phyloP scores from a whole-genome alignment of 2,888 invertebrate species.

The Troides aeacus region DNA sequence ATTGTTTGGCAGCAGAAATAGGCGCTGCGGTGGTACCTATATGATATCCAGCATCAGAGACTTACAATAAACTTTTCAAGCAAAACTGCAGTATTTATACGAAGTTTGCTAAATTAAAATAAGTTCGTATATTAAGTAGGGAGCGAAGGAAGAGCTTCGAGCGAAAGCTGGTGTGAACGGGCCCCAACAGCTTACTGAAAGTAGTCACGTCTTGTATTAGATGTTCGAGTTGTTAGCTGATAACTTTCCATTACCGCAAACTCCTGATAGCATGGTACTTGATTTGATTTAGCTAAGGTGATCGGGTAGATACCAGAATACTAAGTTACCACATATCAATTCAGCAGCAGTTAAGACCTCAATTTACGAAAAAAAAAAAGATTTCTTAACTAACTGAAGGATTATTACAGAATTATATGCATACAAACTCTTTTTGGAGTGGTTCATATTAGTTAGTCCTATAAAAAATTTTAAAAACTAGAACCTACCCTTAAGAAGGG shows the following conservation, averaged over 20 bases:
- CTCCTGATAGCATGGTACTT: constrained; percentile 28
- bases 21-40: no score
- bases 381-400: not conserved
- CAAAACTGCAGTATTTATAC: no score
- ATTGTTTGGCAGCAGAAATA: no score
- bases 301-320: constrained; percentile 19
- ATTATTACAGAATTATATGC: no score
- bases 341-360: not conserved
- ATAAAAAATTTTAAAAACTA: no score
- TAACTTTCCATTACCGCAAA: constrained; percentile 31
- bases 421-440: no score
- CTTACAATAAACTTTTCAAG: no score
- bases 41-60: no score
- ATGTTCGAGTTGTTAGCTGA: constrained; percentile 25
- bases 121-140: not conserved
- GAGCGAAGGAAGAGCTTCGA: not conserved
- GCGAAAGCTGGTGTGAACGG: constrained; percentile 12
- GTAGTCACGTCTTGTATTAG: constrained; percentile 31
- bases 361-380: not conserved
- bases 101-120: not conserved
- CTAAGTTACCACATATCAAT: not conserved
- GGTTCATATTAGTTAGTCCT: no score
- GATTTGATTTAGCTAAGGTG: constrained; percentile 29
- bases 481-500: no score
- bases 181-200: constrained; percentile 26